Conservation (phyloP, 2,797 vertebrate genomes). For the Emys orbicularis region DNA sequence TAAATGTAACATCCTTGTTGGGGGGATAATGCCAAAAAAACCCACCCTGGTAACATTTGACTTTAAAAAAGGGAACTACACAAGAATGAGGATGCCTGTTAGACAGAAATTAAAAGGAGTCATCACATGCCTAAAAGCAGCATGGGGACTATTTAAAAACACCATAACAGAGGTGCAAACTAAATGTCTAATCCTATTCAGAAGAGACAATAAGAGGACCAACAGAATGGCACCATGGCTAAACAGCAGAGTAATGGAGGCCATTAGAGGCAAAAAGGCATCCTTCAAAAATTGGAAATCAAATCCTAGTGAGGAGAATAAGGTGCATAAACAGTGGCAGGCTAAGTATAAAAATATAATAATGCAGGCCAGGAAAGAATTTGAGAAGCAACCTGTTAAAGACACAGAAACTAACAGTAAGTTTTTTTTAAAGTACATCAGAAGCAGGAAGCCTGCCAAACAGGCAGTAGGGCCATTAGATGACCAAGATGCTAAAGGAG, state of each 20-base stretch:
- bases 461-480: not conserved
- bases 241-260: no score
- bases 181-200: no score
- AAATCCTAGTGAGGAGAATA: not conserved
- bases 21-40: not conserved
- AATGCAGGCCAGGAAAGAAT: not conserved
- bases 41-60: not conserved
- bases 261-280: not conserved
- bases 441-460: not conserved
- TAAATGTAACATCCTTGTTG: not conserved
- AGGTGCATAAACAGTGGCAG: not conserved
- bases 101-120: not conserved
- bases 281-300: not conserved
- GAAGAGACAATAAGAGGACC: no score
- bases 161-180: no score
- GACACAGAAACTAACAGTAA: not conserved
- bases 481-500: not conserved
- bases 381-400: not conserved
- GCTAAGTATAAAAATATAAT: not conserved
- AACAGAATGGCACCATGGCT: no score
- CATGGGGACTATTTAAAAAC: no score
- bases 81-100: not conserved
- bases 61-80: not conserved
- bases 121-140: not conserved
- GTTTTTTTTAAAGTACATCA: not conserved